phyloP scores from a whole-genome alignment of 2,113 vertebrate genomes.

The Propithecus coquereli region DNA sequence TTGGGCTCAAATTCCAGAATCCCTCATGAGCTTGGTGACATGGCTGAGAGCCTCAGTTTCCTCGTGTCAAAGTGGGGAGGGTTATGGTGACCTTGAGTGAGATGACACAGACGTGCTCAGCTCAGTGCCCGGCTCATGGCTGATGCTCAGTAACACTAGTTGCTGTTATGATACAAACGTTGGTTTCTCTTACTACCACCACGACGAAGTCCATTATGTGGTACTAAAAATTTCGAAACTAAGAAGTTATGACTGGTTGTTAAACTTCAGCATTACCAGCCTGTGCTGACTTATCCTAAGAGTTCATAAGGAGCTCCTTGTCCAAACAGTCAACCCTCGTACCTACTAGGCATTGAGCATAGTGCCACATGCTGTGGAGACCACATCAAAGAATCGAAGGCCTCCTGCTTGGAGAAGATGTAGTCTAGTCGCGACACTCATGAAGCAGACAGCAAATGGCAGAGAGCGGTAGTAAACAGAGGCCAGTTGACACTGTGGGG shows the following conservation, averaged over 20 bases:
- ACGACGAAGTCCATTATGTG: background rate
- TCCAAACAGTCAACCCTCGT: background rate
- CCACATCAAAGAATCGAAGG: background rate
- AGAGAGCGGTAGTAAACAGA: background rate
- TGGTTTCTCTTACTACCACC: background rate
- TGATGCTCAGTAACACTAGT: background rate
- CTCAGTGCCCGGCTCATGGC: too few species aligned
- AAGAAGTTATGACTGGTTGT: background rate
- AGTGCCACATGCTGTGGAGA: background rate
- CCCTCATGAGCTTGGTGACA: background rate
- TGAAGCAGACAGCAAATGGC: background rate
- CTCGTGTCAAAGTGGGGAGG: background rate
- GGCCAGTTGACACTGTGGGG: too few species aligned
- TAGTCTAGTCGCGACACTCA: background rate
- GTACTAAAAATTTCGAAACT: background rate
- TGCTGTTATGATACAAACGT: background rate
- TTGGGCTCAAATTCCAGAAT: background rate
- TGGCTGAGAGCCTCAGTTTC: background rate
- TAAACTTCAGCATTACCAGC: background rate
- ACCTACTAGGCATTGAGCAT: background rate
- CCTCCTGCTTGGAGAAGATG: background rate
- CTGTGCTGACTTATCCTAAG: background rate
- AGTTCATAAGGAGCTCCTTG: background rate
- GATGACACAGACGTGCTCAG: background rate
- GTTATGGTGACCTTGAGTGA: background rate